Conservation (phyloP, 1,140 invertebrate genomes). For the Nasonia giraulti region DNA sequence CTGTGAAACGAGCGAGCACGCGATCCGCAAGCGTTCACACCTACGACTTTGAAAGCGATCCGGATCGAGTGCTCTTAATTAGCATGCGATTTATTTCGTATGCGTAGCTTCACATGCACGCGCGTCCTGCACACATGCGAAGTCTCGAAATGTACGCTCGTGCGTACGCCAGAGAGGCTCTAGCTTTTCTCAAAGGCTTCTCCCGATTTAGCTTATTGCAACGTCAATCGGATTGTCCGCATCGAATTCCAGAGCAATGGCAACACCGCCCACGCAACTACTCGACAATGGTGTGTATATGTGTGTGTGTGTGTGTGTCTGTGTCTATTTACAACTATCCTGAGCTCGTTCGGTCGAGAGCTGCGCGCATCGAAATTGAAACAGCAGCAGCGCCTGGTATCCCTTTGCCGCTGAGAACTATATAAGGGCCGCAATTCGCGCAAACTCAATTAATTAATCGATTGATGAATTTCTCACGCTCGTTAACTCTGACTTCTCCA, state of each 20-base stretch:
- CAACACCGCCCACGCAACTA: too few species aligned
- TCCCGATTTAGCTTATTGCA: too few species aligned
- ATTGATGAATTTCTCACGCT: conserved; percentile 35
- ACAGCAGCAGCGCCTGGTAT: neutral
- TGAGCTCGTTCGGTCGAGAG: neutral
- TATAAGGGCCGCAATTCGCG: neutral
- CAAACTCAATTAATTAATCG: conserved; percentile 37
- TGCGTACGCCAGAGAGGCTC: too few species aligned
- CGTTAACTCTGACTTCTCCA: conserved; percentile 4
- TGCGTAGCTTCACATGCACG: too few species aligned
- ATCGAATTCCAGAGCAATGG: too few species aligned
- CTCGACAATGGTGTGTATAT: neutral
- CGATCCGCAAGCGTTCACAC: neutral
- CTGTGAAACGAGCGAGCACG: neutral
- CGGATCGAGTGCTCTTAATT: neutral
- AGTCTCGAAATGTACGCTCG: too few species aligned
- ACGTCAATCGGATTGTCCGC: too few species aligned
- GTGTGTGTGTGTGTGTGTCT: neutral
- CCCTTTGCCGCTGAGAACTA: conserved; percentile 3
- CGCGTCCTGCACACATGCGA: too few species aligned
- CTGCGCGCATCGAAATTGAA: neutral
- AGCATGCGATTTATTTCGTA: neutral
- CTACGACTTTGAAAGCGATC: neutral
- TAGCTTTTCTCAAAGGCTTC: too few species aligned
- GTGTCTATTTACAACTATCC: neutral